Percentiles rank a stretch among this genome's conserved stretches.
These are phyloP conservation scores for Leucoraja ocellata DNA, from an alignment of 2,797 vertebrate genomes.

Conservation along the genomic window DNA sequence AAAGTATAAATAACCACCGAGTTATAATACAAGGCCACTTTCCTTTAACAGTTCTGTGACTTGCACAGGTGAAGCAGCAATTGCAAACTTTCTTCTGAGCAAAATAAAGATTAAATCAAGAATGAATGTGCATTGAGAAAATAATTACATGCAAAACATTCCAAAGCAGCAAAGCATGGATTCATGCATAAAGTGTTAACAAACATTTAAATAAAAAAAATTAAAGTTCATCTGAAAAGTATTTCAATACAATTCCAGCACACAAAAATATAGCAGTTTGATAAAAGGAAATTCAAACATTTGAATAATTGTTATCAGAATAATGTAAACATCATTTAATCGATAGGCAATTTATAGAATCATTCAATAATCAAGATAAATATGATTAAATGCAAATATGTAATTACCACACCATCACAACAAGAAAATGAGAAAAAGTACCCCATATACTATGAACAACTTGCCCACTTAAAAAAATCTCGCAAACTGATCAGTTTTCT, in stretches of 20 bases:
- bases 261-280: background rate
- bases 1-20: background rate
- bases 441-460: background rate
- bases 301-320: too few relatives aligned
- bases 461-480: background rate
- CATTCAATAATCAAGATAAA: background rate
- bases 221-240: background rate
- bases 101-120: conserved; percentile 12
- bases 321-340: background rate
- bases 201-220: background rate
- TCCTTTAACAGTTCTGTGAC: background rate
- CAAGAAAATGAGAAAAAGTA: background rate
- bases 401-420: background rate
- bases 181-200: conserved; percentile 1
- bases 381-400: background rate
- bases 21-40: background rate
- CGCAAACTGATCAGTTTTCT: too few relatives aligned
- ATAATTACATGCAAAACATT: conserved; percentile 14
- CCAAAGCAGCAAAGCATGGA: background rate
- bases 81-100: conserved; percentile 2
- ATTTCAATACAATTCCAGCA: background rate
- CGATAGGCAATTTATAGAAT: background rate
- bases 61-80: background rate
- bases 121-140: background rate
- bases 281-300: background rate